Base-by-base conservation (phyloP, 2,888 invertebrate species). In the Pollenia griseotomentosa region DNA sequence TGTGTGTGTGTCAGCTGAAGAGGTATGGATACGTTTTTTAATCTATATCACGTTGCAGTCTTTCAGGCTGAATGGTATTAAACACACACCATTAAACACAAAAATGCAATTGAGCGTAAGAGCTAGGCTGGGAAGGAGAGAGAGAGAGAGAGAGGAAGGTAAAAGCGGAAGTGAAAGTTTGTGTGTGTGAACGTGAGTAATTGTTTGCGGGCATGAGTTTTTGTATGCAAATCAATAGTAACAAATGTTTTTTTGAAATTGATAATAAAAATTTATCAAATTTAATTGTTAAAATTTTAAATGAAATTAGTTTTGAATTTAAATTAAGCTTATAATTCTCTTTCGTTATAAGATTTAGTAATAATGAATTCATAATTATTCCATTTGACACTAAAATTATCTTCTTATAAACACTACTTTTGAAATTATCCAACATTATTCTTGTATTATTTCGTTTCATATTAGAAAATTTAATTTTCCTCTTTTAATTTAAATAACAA, bases 51-150 rank as follows among this genome's bases (percentile, higher is more conserved):
- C 53, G 51, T 81, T 53, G 63, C 71, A 81, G 68, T 59, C 9
- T 57, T 78, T 79, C 68, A 79, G 61, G 59, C 61, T 79, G 70
- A 71, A 19, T 61, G 70, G 61, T 79, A 79, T 79, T 79, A 70
- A 61, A 79, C 61, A 79, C 79, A 79, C 79, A 79, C 79, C 70
- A 79, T 79, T 79, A 23, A 70, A 79, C 79, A 79, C 61, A 53
- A 70, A 53, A 61, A 71, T 70, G 70, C 59, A 70, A 51, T 70
- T 61, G 79, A 79, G 68, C 42, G 51, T 61, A 23, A n/a, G 59
- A 33, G n/a, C 6, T 33, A 55, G 42, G 33, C 3, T 51, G 6
- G 42, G 55, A 55, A 44, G 1, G 19, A 33, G 55, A 8, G 33
- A 40, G 78, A 14, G 48, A 68, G 46, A 66, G 14, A 53, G 78